Evolutionary conservation across 2,113 vertebrate species (phyloP), one percentile per base, ranked within the genome.

Genomic region (Ranitomeya variabilis): DNA sequence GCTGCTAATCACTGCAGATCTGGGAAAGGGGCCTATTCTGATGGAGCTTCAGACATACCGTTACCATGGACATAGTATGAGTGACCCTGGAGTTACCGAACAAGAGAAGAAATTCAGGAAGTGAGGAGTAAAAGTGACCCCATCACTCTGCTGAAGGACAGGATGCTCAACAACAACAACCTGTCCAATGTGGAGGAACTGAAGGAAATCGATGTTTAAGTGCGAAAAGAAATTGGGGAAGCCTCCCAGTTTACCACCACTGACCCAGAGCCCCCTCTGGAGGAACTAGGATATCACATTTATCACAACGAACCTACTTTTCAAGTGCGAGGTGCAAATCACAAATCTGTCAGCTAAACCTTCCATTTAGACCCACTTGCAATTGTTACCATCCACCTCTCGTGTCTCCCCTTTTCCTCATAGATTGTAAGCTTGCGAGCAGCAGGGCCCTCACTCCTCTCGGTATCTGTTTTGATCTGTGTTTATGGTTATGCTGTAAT

Each of bases 101-200:
- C 98, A 16, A 96, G 98, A 91, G 98, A 99, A 92, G 98, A 99
- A 95, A 99, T 99, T 93, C 97, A 99, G 93, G 98, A 99, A 94
- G 98, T 99, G 80, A 97, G 98, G 91, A 99, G 97, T 90, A 99
- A 99, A 95, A 99, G 98, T 52, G 98, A 99, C 92, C 98, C 98
- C 69, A 99, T 99, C 92, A 97, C 97, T 88, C 19, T 99, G 95
- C 95, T 99, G 89, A 99, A 99, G 94, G 98, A 99, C 89, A 97
- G 97, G 89, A 97, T 99, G 95, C 94, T 99, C 90, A 98, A 95
- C 94, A 97, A 95, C 94, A 97, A 95, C 92, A 98, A 97, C 91
- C 96, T 99, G 90, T 95, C 97, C 89, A 99, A 94, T 0, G 92
- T 99, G 60, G 98, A 99, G 90, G 98, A 99, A 91, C 92, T 99